Evolutionary conservation across 2,797 vertebrate species (phyloP).

Genomic region (Mycteria americana): DNA sequence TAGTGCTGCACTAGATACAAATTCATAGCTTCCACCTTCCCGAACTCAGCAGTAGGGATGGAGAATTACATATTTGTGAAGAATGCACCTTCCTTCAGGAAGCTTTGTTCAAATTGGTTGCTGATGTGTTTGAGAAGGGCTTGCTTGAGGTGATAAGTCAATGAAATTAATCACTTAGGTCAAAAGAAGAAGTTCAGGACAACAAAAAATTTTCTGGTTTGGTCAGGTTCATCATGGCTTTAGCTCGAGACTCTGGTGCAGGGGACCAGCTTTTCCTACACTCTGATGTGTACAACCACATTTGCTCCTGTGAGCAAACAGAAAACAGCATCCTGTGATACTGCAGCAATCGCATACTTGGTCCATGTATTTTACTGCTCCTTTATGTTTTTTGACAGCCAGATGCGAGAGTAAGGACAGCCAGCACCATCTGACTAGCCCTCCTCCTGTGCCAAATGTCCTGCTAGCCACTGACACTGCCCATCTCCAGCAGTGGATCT

Average conservation of each 20-base stretch:
- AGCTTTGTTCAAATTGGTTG: background rate
- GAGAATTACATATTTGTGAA: background rate
- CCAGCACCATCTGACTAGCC: background rate
- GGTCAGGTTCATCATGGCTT: background rate
- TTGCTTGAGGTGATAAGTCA: background rate
- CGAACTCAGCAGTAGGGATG: background rate
- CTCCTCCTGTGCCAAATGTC: background rate
- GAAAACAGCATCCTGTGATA: background rate
- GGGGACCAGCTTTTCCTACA: background rate
- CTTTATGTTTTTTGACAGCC: background rate
- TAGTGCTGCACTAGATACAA: background rate
- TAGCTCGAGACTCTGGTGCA: background rate
- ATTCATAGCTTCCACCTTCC: background rate
- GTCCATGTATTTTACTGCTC: background rate
- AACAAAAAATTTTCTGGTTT: background rate
- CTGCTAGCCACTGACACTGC: background rate
- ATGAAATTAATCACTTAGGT: background rate
- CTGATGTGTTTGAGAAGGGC: background rate
- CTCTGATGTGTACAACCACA: background rate
- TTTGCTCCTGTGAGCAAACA: fast-evolving
- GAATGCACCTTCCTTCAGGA: background rate
- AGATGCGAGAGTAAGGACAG: background rate
- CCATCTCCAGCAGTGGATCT: background rate
- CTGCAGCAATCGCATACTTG: background rate
- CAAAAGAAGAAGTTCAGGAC: background rate